A percentile compares a stretch with the other conserved stretches of the same genome.
These are phyloP conservation scores for Sipha maydis DNA, from an alignment of 2,888 invertebrate species.

Conservation along the genomic window DNA sequence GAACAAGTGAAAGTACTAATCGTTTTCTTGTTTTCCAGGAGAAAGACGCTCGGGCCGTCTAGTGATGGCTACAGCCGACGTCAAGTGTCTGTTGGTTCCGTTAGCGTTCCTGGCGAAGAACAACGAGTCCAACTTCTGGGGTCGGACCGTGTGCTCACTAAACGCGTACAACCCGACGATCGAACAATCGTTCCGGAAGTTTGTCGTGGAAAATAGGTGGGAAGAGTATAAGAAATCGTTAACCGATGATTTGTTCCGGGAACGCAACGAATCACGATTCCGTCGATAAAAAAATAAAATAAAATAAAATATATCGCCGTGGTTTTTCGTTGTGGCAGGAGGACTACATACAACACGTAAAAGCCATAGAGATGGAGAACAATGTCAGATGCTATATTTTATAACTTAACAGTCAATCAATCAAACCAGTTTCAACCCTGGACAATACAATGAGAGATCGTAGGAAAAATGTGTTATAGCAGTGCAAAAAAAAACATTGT, in stretches of 20 bases:
- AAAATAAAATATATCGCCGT: neutral
- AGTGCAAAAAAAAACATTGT: too few species aligned
- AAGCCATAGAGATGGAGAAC: too few species aligned
- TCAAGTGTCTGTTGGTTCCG: slow-evolving; percentile 77
- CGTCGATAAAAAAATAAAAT: neutral
- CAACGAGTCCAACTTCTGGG: slow-evolving; percentile 76
- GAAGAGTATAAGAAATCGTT: slow-evolving; percentile 51
- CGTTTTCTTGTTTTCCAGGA: slow-evolving; percentile 67
- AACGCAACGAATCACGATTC: neutral
- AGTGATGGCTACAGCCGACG: slow-evolving; percentile 74
- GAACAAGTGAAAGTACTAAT: neutral
- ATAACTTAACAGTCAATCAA: too few species aligned
- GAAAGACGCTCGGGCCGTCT: slow-evolving; percentile 72
- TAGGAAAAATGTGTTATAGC: too few species aligned
- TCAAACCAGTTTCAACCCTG: too few species aligned
- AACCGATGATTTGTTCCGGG: neutral
- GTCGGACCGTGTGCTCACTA: slow-evolving; percentile 73
- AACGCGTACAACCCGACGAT: slow-evolving; percentile 72
- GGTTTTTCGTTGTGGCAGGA: too few species aligned
- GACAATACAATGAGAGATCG: too few species aligned
- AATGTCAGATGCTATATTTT: too few species aligned
- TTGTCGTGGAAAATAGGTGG: slow-evolving; percentile 66
- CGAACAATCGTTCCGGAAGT: slow-evolving; percentile 72
- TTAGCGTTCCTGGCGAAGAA: slow-evolving; percentile 77
- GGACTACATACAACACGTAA: too few species aligned